These are phyloP conservation scores for Aptenodytes patagonicus DNA, from an alignment of 2,113 vertebrate genomes.

Conservation along the genomic window DNA sequence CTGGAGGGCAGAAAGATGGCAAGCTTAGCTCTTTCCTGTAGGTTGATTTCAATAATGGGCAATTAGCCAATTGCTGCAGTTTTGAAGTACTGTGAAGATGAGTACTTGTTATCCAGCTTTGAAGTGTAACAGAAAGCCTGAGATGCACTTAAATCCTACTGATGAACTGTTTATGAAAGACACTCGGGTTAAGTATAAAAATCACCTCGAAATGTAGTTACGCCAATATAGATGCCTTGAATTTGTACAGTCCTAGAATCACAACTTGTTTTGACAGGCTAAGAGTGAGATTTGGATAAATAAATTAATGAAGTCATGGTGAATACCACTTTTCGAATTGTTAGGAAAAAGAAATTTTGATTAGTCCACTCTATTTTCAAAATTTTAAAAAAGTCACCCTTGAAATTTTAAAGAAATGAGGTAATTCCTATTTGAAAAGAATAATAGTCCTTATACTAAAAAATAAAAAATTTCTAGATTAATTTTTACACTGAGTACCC, in stretches of 20 bases:
- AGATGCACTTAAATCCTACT: background rate
- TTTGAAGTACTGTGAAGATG: background rate
- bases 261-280: background rate
- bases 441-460: background rate
- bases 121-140: background rate
- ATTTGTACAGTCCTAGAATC: background rate
- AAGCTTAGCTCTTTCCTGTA: background rate
- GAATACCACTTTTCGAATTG: background rate
- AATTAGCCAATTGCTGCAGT: background rate
- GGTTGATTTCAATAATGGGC: background rate
- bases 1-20: background rate
- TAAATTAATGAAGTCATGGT: background rate
- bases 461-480: background rate
- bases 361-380: background rate
- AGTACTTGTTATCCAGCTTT: background rate
- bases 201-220: background rate
- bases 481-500: slow-evolving; percentile 4
- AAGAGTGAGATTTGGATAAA: background rate
- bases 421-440: slow-evolving; percentile 13
- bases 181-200: background rate
- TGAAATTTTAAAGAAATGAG: slow-evolving; percentile 4
- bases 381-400: background rate
- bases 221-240: background rate
- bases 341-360: background rate
- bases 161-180: background rate